phyloP scores from a whole-genome alignment of 2,888 invertebrate species.

The Azorinus chamasolen region DNA sequence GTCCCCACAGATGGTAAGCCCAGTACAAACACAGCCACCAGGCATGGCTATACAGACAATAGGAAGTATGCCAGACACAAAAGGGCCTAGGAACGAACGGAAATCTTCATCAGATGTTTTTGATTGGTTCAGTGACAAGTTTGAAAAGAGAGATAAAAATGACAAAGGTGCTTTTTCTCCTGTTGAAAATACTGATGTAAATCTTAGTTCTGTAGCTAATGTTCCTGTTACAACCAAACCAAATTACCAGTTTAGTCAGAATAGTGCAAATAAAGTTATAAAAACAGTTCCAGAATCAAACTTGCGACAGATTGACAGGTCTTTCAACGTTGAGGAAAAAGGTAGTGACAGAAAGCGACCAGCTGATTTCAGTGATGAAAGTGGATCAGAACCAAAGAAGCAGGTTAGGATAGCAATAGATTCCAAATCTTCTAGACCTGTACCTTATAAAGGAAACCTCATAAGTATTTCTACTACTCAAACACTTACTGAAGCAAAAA shows the following conservation, averaged over 20 bases:
- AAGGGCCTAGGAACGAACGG: not conserved
- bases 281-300: conserved; percentile 7
- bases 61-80: conserved; percentile 6
- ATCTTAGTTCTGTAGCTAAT: not conserved
- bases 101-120: conserved; percentile 34
- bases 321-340: no score
- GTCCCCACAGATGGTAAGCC: not conserved
- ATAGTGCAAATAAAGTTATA: conserved; percentile 21
- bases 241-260: conserved; percentile 22
- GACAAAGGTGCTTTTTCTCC: not conserved
- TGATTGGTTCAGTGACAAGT: conserved; percentile 50
- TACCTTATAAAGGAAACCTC: no score
- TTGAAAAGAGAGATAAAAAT: conserved; percentile 23
- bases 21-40: conserved; percentile 4
- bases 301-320: no score
- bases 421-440: no score
- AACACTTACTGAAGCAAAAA: conserved; percentile 39
- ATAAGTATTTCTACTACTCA: conserved; percentile 2
- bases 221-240: not conserved
- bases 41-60: conserved; percentile 43
- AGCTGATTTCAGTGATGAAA: no score
- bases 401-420: no score
- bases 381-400: no score
- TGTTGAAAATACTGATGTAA: conserved; percentile 2
- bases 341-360: no score